Evolutionary conservation across 2,797 vertebrate genomes (phyloP), one percentile per base, ranked within the genome.

Genomic region (Enteromius thamalakanensis): DNA sequence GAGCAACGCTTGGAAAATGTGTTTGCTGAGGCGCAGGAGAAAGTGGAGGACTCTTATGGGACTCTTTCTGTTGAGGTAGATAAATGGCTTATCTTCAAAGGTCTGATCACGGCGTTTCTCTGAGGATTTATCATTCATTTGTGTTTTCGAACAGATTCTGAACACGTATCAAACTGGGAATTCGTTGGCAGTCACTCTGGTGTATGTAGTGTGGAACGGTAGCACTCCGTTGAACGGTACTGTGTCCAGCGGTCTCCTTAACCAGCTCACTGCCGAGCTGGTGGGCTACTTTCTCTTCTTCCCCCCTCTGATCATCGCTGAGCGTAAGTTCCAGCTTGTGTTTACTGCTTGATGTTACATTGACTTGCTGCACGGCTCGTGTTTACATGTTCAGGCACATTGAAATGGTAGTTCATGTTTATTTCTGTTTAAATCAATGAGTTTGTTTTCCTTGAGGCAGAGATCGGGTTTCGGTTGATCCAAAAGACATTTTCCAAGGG

Each of bases 221-320:
- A 97, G 95, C 53, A 87, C 90, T 0, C 88, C 95, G 81, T 95
- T 99, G 72, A 97, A 98, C 0, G 98, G 98, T 82, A 98, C 96
- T 0, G 89, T 95, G 72, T 96, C 98, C 91, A 99, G 97, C 80
- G 95, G 95, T 85, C 96, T 99, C 47, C 96, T 99, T 60, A 97
- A 96, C 90, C 96, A 97, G 91, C 96, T 99, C 88, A 98, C 96
- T 0, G 97, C 97, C 1, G 97, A 99, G 90, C 93, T 99, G 88
- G 97, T 99, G 85, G 98, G 98, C 37, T 99, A 99, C 94, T 99
- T 98, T 70, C 96, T 99, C 81, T 97, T 96, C 91, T 98, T 96
- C 91, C 98, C 98, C 0, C 97, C 97, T 0, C 94, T 98, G 88
- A 94, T 97, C 90, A 98, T 99, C 4, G 98, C 98, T 1, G 98